Conservation (phyloP, 2,888 invertebrate genomes). For the Odontothrips loti region DNA sequence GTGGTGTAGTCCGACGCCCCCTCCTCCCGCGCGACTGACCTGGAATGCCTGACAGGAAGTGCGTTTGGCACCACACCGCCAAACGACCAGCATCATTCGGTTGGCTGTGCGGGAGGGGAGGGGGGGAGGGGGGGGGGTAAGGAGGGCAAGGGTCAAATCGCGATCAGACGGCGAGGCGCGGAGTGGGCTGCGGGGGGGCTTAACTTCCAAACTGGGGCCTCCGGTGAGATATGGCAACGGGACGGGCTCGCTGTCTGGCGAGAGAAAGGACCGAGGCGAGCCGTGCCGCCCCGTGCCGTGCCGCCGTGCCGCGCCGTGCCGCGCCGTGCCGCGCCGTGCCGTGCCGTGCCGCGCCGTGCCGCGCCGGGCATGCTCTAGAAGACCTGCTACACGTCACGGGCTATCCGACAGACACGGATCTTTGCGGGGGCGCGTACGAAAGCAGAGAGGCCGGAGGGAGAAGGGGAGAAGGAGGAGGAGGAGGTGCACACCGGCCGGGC, state of each 20-base stretch:
- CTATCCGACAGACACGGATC: no score
- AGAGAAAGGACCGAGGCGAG: not conserved
- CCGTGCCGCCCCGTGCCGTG: not conserved
- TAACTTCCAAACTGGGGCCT: slow-evolving; percentile 3
- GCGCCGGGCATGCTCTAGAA: not conserved
- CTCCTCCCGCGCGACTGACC: not conserved
- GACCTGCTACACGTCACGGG: no score
- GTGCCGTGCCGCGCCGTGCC: not conserved
- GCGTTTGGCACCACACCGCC: not conserved
- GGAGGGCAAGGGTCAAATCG: slow-evolving; percentile 14
- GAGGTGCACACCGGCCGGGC: no score
- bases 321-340: not conserved
- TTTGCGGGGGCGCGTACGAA: no score
- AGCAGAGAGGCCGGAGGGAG: no score
- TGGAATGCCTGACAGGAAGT: not conserved
- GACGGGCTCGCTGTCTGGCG: not conserved
- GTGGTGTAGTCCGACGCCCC: not conserved
- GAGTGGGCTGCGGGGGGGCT: not conserved
- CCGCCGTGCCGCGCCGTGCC: not conserved
- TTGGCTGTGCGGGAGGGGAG: no score
- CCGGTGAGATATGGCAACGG: slow-evolving; percentile 1
- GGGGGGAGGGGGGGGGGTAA: not conserved
- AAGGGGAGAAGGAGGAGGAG: no score
- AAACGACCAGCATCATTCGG: no score
- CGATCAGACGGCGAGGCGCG: not conserved